Conservation (phyloP, 2,888 invertebrate species). For the Amblyteles armatorius region DNA sequence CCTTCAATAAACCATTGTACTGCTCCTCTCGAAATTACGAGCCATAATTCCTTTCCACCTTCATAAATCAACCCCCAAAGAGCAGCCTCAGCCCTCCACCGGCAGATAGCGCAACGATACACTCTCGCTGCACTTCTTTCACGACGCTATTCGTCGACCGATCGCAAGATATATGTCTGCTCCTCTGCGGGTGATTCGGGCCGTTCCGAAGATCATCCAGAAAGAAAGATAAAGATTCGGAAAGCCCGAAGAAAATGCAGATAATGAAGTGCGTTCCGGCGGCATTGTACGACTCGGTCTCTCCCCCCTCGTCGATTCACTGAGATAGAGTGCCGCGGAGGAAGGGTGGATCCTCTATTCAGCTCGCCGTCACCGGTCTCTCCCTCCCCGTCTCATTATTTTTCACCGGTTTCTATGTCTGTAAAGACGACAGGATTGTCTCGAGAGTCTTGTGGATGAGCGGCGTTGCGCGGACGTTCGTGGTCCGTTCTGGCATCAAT, state of each 20-base stretch:
- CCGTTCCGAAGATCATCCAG: slow-evolving; percentile 41
- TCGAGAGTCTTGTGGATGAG: slow-evolving; percentile 67
- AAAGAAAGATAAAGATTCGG: slow-evolving; percentile 48
- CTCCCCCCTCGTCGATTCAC: slow-evolving; percentile 19
- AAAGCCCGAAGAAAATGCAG: slow-evolving; percentile 46
- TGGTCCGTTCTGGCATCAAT: slow-evolving; percentile 76
- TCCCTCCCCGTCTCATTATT: slow-evolving; percentile 18
- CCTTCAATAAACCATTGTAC: slow-evolving; percentile 43
- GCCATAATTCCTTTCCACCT: slow-evolving; percentile 57
- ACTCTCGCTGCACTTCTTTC: slow-evolving; percentile 17
- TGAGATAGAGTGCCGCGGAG: slow-evolving; percentile 49
- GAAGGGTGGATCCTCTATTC: slow-evolving; percentile 63
- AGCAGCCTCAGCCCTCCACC: slow-evolving; percentile 29
- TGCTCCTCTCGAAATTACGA: slow-evolving; percentile 44
- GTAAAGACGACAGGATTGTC: slow-evolving; percentile 63
- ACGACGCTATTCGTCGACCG: slow-evolving; percentile 12
- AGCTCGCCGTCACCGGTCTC: slow-evolving; percentile 40
- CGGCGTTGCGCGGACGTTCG: slow-evolving; percentile 60
- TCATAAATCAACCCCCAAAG: slow-evolving; percentile 61
- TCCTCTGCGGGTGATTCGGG: slow-evolving; percentile 12
- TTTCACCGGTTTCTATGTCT: slow-evolving; percentile 53
- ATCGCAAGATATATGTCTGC: slow-evolving; percentile 10
- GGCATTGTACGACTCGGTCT: slow-evolving; percentile 42
- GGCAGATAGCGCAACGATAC: slow-evolving; percentile 51
- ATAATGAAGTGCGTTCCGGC: slow-evolving; percentile 56